Base-by-base conservation (phyloP, 2,113 vertebrate genomes). In the Mesoclemmys tuberculata region DNA sequence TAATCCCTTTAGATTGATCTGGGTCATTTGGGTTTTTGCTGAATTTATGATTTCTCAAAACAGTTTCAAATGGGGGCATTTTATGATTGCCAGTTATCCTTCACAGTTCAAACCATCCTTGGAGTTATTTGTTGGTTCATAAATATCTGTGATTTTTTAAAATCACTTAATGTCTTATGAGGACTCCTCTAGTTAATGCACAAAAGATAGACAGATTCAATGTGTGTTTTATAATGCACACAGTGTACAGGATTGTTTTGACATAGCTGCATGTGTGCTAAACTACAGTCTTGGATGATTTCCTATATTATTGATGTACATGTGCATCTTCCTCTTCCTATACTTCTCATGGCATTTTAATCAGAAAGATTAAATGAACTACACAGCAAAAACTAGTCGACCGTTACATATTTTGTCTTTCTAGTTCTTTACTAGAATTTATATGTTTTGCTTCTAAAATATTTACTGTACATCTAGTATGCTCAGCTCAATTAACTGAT, bases 401-500 rank as follows among this genome's bases (percentile, higher is more conserved):
- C 49, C 58, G 49, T 48, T 71, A 79, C 26, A 41, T 48, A 41
- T 89, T 90, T 80, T 48, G 31, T 92, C 44, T 80, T 88, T 27
- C 11, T 89, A 27, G 18, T 77, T 38, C 48, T 93, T 77, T 90
- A 82, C 90, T 93, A 86, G 21, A 51, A 26, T 82, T 9, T 81
- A 94, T 81, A 94, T 93, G 12, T 61, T 95, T 94, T 93, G 56
- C 14, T 92, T 91, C 68, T 88, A 54, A 89, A 94, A 88, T 94
- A 88, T 82, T 87, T 82, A 93, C 38, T 78, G 54, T 89, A 90
- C 77, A 79, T 87, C 22, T 71, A 74, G 71, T 64, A 61, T 84
- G 91, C 87, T 95, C 87, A 89, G 90, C 58, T 90, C 51, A 22
- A 82, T 87, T 96, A 93, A 87, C 64, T 80, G 48, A 95, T 98